Evolutionary conservation across 2,113 vertebrate genomes (phyloP), one percentile per base, ranked within the genome.

Genomic region (Osmerus mordax): DNA sequence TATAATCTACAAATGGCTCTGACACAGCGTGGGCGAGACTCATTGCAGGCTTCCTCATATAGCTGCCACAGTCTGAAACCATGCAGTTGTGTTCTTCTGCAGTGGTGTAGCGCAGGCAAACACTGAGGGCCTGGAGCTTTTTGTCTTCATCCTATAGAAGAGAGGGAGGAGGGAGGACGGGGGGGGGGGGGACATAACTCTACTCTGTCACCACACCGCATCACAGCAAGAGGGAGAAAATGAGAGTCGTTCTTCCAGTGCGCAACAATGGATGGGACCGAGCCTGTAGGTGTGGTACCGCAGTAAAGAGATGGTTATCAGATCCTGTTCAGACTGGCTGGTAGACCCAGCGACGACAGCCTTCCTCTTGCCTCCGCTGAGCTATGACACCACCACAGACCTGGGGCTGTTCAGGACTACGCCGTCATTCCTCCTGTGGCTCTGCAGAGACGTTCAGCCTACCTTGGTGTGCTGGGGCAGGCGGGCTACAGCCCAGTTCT

Each of bases 231-330:
- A 62, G 25, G 60, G 14, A 25, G 12, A 29, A 62, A 6, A 62
- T 4, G 1, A 16, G 21, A 62, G 41, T 29, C 14, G 21, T 62
- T 25, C 5, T 11, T 62, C 60, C 28, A 28, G 21, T 23, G 21
- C 12, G 19, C 25, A 28, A 61, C 3, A 14, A 28, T 61, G 23
- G 60, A 62, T 62, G 13, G 60, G 3, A 15, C 23, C 15, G 23
- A 62, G 60, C 28, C 15, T 25, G 25, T 14, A 62, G 25, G 25
- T 25, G 60, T 62, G 60, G 25, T 6, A 4, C 60, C 5, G 25
- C 60, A 62, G 60, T 25, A 29, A 47, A 23, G 11, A 29, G 60
- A 62, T 62, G 21, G 15, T 62, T 62, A 62, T 62, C 60, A 62
- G 21, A 62, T 28, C 60, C 60, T 29, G 60, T 62, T 62, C 60